Evolutionary conservation across 2,797 vertebrate genomes (phyloP), one percentile per base, ranked within the genome.

Genomic region (Xerus rutilus): DNA sequence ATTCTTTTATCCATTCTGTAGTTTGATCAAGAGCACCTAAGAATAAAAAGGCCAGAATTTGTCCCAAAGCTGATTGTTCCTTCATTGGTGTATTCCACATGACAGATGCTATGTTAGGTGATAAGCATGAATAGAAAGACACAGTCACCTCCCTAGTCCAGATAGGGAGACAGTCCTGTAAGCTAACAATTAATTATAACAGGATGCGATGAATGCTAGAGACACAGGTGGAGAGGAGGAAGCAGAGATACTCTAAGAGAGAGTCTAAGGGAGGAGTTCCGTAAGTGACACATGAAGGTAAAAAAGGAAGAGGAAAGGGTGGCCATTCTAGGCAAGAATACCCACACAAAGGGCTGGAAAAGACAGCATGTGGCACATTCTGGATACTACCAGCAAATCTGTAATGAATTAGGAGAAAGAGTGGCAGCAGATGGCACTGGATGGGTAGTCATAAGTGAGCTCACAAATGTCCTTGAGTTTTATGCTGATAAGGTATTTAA

Each of bases 1-100:
- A 98, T 23, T 99, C 98, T 97, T 98, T 99, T 96, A 99, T 99
- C 99, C 99, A 99, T 94, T 98, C 98, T 7, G 99, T 99, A 94
- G 99, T 99, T 96, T 99, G 98, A 91, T 99, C 97, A 97, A 99
- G 98, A 86, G 99, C 99, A 98, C 93, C 99, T 99, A 97, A 89
- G 84, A 32, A 95, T 59, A 82, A 77, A 91, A 96, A 95, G 85
- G 18, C 25, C 97, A 52, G 86, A 97, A 32, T 74, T 96, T 96
- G 96, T 79, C 81, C 54, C 32, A 59, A 1, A n/a, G n/a, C 18
- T 77, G 59, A 83, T 0, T 9, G 49, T 32, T 18, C 43, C 85
- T 93, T 78, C 73, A 23, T 32, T 54, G 32, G 13, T 69, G 32
- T 2, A 65, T 73, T n/a, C 59, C 11, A 84, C 23, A 15, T 1